Evolutionary conservation across 2,113 vertebrate species (phyloP), one percentile per base, ranked within the genome.

Genomic region (Nasalis larvatus): DNA sequence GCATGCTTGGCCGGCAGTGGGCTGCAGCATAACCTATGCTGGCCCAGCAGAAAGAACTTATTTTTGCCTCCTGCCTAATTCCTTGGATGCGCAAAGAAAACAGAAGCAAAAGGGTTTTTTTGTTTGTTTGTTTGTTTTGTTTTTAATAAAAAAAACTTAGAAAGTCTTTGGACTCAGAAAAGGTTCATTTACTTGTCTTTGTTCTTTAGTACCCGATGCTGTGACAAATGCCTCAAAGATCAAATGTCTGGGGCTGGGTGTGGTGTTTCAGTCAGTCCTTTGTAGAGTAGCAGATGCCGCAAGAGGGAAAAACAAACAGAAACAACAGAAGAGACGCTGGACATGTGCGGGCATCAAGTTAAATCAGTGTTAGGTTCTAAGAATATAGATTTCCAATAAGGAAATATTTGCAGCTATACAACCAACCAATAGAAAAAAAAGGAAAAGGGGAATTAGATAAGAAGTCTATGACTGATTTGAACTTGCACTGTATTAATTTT

Each of bases 131-230:
- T 49, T 52, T 60, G 56, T 25, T 89, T 86, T 54, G 60, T 63
- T 63, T 63, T 30, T 63, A 30, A 63, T 32, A 14, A 0, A 60
- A 89, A 49, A 76, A 90, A 17, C 21, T 58, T 23, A 77, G 66
- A 42, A 84, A 49, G 83, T 89, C 82, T 88, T 89, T 42, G 85
- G 77, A 86, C 42, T 89, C 74, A 27, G 66, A 60, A 97, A 85
- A 94, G 37, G 3, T 80, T 94, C 86, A 66, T 91, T 95, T 91
- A 69, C 86, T 89, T 92, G 40, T 84, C 42, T 83, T 96, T 91
- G 80, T 96, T 91, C 86, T 96, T 94, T 69, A 78, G 69, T 45
- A 42, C 86, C 91, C 94, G 45, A 76, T 89, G 73, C 95, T 56
- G 63, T 1, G 18, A 95, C 94, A 91, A 91, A 96, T 66, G 88